Conservation (phyloP, 2,888 invertebrate genomes). For the Gymnoscelis rufifasciata region DNA sequence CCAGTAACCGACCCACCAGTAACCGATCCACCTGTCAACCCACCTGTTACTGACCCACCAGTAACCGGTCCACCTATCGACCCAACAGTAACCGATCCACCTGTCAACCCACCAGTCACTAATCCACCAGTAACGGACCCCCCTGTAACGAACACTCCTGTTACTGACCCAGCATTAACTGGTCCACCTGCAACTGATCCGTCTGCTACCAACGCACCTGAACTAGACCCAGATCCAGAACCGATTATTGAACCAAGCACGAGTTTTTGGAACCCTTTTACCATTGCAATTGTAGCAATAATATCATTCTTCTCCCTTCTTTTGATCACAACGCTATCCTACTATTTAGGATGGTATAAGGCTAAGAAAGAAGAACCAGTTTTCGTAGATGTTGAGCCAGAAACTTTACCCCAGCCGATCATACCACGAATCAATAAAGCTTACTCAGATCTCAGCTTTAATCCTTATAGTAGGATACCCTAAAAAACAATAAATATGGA, state of each 20-base stretch:
- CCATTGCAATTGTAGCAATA: slow-evolving; percentile 39
- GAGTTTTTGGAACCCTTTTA: slow-evolving; percentile 40
- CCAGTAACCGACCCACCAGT: too few species aligned
- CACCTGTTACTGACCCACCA: too few species aligned
- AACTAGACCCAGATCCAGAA: not conserved
- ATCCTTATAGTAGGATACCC: slow-evolving; percentile 9
- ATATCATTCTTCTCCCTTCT: slow-evolving; percentile 30
- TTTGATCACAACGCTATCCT: slow-evolving; percentile 32
- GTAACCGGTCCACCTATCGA: too few species aligned
- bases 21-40: too few species aligned
- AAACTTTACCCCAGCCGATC: slow-evolving; percentile 33
- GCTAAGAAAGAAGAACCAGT: slow-evolving; percentile 15
- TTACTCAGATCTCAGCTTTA: slow-evolving; percentile 24
- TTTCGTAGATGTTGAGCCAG: slow-evolving; percentile 28
- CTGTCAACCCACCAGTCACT: too few species aligned
- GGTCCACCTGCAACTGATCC: too few species aligned
- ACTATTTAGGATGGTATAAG: slow-evolving; percentile 36
- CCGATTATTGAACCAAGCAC: slow-evolving; percentile 4
- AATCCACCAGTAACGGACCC: too few species aligned
- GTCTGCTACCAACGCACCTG: not conserved
- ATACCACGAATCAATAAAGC: slow-evolving; percentile 37
- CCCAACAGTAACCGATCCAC: too few species aligned
- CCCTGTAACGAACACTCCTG: too few species aligned
- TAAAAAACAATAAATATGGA: not conserved
- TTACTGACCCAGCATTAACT: too few species aligned